Base-by-base conservation (phyloP, 2,113 vertebrate species). In the Phoenicopterus ruber region DNA sequence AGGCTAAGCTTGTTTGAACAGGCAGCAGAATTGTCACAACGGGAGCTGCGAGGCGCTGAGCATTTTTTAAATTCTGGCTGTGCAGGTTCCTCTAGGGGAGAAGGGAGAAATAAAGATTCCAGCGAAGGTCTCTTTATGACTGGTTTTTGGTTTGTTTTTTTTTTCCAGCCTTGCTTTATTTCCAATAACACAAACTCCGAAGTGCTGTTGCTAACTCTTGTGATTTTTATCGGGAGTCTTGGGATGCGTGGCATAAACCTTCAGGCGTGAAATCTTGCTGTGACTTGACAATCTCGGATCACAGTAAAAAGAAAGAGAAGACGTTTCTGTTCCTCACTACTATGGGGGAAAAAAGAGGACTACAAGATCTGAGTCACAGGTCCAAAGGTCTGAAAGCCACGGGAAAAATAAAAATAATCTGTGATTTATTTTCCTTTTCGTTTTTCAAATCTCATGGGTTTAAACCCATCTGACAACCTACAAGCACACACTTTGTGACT, bases 1-100 rank as follows among this genome's bases (percentile, higher is more conserved):
- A 87, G 70, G 79, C 88, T 95, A 78, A 91, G 84, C 89, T 91
- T 95, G 81, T 95, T 90, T 85, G 74, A 95, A 82, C 85, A 93
- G 82, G 78, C 87, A 93, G 81, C 81, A 90, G 82, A 89, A 95
- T 12, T 91, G 66, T 31, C 91, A 93, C 66, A 93, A 77, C 4
- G 89, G 73, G 93, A 95, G 58, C 70, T 82, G 71, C 5, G 5
- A 81, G 69, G 57, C 22, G 2, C 67, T 59, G 25, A 91, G 59
- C 66, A 50, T 79, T 82, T 96, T 67, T 87, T 13, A n/a, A 94
- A 79, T 88, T 86, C 81, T 89, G 84, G 17, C 54, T 91, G 28
- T 54, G 70, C 81, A 69, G 9, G 62, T 76, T 96, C 70, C 72
- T 69, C 54, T 82, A 17, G 72, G 88, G 66, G 71, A 77, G 49